A percentile compares a stretch with the other conserved stretches of the same genome.
phyloP scores from a whole-genome alignment of 2,113 vertebrate genomes.

The Oplegnathus fasciatus region DNA sequence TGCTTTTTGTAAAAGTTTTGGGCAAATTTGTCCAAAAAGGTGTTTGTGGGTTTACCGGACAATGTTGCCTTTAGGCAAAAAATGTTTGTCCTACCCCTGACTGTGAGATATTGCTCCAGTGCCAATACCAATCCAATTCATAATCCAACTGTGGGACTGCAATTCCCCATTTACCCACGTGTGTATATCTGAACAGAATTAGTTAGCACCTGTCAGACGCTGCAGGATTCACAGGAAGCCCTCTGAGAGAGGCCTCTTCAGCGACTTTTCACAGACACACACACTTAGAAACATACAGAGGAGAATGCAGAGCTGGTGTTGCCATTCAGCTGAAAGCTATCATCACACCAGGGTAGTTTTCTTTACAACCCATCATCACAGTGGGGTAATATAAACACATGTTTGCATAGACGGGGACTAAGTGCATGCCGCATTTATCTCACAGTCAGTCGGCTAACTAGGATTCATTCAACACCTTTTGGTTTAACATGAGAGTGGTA shows the following conservation, averaged over 20 bases:
- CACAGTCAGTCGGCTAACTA: not conserved
- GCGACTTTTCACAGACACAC: not conserved
- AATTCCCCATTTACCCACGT: constrained; percentile 14
- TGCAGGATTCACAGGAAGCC: not conserved
- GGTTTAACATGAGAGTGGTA: not conserved
- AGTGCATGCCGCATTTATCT: not conserved
- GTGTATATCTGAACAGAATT: constrained; percentile 35
- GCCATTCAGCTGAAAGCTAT: not conserved
- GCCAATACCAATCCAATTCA: constrained; percentile 5
- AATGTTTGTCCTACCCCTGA: not conserved
- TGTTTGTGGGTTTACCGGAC: not conserved
- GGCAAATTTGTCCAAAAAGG: not conserved
- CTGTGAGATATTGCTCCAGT: not conserved
- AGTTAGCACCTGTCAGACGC: constrained; percentile 20
- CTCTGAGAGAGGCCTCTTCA: not conserved
- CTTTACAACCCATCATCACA: constrained; percentile 28
- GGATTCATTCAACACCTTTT: not conserved
- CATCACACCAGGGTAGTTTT: constrained; percentile 10
- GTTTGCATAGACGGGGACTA: not conserved
- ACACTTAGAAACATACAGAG: not conserved
- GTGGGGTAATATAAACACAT: constrained; percentile 1
- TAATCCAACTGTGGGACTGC: constrained; percentile 16
- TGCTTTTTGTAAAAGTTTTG: not conserved
- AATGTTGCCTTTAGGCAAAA: not conserved
- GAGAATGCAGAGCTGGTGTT: not conserved